phyloP scores from a whole-genome alignment of 2,888 invertebrate genomes.

The Cryptus viduatorius region DNA sequence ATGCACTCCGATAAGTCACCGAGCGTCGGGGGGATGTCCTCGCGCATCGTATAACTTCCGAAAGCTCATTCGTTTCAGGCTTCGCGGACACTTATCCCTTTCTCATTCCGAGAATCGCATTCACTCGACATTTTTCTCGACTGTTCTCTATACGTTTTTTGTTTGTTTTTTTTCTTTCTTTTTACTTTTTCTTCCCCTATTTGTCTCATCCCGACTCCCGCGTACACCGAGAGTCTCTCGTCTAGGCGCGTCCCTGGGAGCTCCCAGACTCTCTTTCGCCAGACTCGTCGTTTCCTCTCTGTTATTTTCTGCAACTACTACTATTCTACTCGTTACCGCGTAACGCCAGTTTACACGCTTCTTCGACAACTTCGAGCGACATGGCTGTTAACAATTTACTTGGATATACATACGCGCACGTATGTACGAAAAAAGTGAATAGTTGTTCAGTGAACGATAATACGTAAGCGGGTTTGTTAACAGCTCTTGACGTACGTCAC shows the following conservation, averaged over 20 bases:
- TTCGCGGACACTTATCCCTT: slow-evolving; percentile 22
- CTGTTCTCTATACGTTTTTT: slow-evolving; percentile 6
- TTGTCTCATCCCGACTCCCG: slow-evolving; percentile 28
- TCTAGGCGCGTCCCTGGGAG: neutral
- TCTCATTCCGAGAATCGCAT: slow-evolving; percentile 34
- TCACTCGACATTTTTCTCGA: slow-evolving; percentile 34
- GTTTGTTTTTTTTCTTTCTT: neutral
- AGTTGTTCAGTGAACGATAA: too few relatives aligned
- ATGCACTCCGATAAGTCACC: slow-evolving; percentile 69
- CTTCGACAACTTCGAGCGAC: slow-evolving; percentile 6
- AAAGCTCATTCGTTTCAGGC: slow-evolving; percentile 39
- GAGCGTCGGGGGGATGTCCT: slow-evolving; percentile 26
- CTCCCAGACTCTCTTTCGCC: slow-evolving; percentile 35
- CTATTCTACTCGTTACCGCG: neutral
- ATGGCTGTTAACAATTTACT: neutral
- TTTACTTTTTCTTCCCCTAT: slow-evolving; percentile 27
- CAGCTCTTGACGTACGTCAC: neutral
- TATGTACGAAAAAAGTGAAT: neutral
- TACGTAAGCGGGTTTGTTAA: neutral
- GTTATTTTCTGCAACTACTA: neutral
- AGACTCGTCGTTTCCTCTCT: slow-evolving; percentile 41
- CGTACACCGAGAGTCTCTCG: slow-evolving; percentile 32
- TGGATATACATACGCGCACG: neutral
- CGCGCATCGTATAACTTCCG: slow-evolving; percentile 17
- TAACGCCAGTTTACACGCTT: slow-evolving; percentile 1